Evolutionary conservation across 2,888 invertebrate species (phyloP).

Genomic region (Nebria salina): DNA sequence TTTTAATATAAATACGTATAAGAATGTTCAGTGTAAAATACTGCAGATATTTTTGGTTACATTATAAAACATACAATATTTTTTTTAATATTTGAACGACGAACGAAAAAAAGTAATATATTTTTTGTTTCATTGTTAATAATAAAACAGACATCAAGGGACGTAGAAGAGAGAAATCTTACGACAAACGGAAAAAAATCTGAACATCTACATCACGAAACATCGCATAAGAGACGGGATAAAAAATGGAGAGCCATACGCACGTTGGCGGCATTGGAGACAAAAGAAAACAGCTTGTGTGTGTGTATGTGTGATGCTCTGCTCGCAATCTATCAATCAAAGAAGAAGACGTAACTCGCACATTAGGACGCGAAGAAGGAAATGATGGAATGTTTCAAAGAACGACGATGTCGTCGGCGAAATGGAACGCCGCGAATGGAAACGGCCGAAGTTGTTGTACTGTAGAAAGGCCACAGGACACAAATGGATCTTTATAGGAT

Average conservation of each 20-base stretch:
- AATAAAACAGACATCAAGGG: conserved; percentile 11
- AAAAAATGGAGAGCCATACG: conserved; percentile 11
- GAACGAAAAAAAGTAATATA: too few relatives aligned
- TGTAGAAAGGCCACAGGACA: conserved; percentile 10
- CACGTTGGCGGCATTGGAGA: not conserved
- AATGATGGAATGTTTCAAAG: conserved; percentile 33
- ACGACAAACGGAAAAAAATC: conserved; percentile 12
- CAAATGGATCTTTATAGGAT: conserved; percentile 37
- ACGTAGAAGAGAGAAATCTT: conserved; percentile 4
- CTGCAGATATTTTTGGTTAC: too few relatives aligned
- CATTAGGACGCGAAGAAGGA: conserved; percentile 34
- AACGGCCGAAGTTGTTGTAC: not conserved
- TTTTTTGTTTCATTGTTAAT: conserved; percentile 4
- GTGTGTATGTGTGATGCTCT: not conserved
- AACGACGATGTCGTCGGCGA: not conserved
- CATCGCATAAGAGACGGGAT: not conserved
- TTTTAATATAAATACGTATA: too few relatives aligned
- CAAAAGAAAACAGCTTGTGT: conserved; percentile 21
- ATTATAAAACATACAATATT: too few relatives aligned
- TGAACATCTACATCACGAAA: conserved; percentile 18
- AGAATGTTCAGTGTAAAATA: too few relatives aligned
- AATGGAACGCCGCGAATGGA: not conserved
- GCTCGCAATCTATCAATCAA: conserved; percentile 39
- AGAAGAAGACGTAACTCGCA: conserved; percentile 38
- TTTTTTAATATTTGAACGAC: too few relatives aligned